phyloP scores from a whole-genome alignment of 2,797 vertebrate genomes.

The Microchirus variegatus region DNA sequence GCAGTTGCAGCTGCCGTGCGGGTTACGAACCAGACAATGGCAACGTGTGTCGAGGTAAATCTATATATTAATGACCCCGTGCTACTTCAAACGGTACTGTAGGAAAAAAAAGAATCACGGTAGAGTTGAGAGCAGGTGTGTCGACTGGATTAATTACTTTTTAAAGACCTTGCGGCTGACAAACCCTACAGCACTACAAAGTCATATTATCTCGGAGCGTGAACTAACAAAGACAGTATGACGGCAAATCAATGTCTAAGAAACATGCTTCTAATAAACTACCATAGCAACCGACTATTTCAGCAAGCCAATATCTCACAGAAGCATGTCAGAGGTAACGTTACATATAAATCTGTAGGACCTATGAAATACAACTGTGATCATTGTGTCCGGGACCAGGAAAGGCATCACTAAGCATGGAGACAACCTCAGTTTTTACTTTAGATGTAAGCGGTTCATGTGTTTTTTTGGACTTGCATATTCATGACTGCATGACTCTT shows the following conservation, averaged over 20 bases:
- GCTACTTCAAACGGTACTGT: constrained; percentile 12
- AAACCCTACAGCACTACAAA: constrained; percentile 17
- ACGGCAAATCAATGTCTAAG: constrained; percentile 48
- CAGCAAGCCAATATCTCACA: constrained; percentile 9
- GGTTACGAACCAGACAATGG: constrained; percentile 94
- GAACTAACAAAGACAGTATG: constrained; percentile 17
- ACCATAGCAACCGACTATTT: constrained; percentile 2
- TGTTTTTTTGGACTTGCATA: no score
- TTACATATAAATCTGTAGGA: neutral
- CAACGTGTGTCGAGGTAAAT: constrained; percentile 92
- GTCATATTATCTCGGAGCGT: constrained; percentile 12
- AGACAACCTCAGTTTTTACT: neutral
- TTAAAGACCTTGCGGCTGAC: constrained; percentile 11
- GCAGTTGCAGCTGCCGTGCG: constrained; percentile 94
- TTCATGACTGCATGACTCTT: no score
- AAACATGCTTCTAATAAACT: constrained; percentile 29
- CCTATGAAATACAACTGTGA: neutral
- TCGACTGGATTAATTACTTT: constrained; percentile 2
- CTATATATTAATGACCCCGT: constrained; percentile 25
- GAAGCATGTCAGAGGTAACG: neutral
- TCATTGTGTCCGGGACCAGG: neutral
- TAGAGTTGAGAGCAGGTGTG: neutral
- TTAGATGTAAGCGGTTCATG: neutral
- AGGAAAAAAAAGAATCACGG: neutral
- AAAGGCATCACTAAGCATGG: neutral